These are phyloP conservation scores for Tanytarsus gracilentus DNA, from an alignment of 2,888 invertebrate genomes.

Conservation along the genomic window DNA sequence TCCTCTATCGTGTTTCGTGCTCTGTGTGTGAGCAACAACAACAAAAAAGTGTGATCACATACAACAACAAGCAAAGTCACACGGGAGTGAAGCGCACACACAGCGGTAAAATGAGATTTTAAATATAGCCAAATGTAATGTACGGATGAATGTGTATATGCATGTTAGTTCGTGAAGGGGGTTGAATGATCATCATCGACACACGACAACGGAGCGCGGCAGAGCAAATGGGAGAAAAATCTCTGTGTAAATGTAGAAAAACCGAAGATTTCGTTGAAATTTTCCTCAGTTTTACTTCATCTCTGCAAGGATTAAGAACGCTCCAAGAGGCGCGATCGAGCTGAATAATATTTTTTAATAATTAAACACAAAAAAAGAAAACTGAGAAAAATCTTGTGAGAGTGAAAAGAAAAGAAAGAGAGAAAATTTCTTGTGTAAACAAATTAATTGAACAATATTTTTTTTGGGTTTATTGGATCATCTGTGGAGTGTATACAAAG, in stretches of 20 bases:
- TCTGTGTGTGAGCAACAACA: conserved; percentile 23
- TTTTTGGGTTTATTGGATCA: conserved; percentile 17
- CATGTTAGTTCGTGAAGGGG: conserved; percentile 22
- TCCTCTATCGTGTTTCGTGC: too few relatives aligned
- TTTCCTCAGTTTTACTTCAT: conserved; percentile 26
- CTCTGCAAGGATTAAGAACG: conserved; percentile 26
- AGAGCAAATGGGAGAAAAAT: conserved; percentile 5
- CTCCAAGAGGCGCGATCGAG: not conserved
- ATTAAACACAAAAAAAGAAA: not conserved
- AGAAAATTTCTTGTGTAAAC: conserved; percentile 16
- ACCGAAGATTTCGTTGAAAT: conserved; percentile 27
- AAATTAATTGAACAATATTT: conserved; percentile 19
- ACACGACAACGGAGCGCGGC: not conserved
- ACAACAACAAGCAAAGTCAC: not conserved
- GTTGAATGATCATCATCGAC: conserved; percentile 28
- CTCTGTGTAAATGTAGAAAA: conserved; percentile 22
- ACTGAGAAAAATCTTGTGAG: not conserved
- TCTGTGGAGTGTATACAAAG: conserved; percentile 7
- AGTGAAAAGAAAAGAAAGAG: not conserved
- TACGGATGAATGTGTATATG: conserved; percentile 3
- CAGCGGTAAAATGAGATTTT: conserved; percentile 17
- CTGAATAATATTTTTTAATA: not conserved
- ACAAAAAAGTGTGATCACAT: not conserved
- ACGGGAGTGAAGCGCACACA: not conserved
- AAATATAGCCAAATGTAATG: conserved; percentile 15